Base-by-base conservation (phyloP, 2,888 invertebrate genomes). In the Amorpha juglandis region DNA sequence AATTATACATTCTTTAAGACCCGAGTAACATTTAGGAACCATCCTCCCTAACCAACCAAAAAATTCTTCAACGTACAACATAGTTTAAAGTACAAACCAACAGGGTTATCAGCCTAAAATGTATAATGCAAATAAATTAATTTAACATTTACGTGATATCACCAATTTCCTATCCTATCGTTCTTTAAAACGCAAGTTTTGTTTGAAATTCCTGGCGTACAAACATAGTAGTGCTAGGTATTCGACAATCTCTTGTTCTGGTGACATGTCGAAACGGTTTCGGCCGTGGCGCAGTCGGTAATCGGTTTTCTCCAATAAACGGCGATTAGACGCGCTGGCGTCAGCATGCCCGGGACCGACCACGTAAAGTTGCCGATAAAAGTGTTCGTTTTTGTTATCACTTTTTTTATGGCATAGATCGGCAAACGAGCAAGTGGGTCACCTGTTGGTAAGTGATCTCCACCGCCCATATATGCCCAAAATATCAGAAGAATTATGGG, bases 281-380 rank as follows among this genome's bases (percentile, higher is more conserved):
- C 82, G 87, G 81, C 87, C 84, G 83, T 83, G 84, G 87, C 78
- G 84, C 79, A 80, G 72, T 70, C 68, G 71, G 90, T 91, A 93
- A 93, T 92, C 92, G 92, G 92, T 92, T 92, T 92, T 92, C 92
- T 92, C 93, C 91, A 92, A 93, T 92, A 92, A 92, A 92, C 90
- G 91, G 69, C 91, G 92, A 93, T 93, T 93, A 92, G 93, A 92
- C 93, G 83, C 92, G 92, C 91, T 82, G 93, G 92, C 92, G 93
- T 93, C 92, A 92, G 90, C 91, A 83, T 82, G 87, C 86, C 82
- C 79, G 79, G 83, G 75, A 81, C 82, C 77, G 75, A 74, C 80
- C 75, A 77, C 62, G 88, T 87, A 92, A 87, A 78, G 70, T 84
- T 81, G 74, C 64, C 67, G 38, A 71, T 74, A 72, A 69, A 78